Base-by-base conservation (phyloP, 2,888 invertebrate genomes). In the Scelioninae gen. 1 region DNA sequence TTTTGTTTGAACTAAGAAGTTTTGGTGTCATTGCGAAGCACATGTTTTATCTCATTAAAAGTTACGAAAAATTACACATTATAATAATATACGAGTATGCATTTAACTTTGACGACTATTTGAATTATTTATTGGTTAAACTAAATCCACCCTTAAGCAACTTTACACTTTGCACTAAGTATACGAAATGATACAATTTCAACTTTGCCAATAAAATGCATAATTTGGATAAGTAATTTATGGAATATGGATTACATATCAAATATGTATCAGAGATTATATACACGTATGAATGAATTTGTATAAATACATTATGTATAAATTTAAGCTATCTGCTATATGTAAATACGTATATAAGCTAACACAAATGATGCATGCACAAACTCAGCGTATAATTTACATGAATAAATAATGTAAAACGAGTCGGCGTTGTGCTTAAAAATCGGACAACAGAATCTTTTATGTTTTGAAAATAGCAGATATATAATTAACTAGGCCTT, bases 281-380 rank as follows among this genome's bases (percentile, higher is more conserved):
- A 31, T 47, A 32, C 51, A 45, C 49, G 15, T 38, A 38, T 38
- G 29, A 65, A 65, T 51, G 65, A 49, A 51, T 51, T 49, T 65
- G 34, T 60, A 60, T 43, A 60, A 60, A 60, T 60, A 43, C 43
- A 40, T 60, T 43, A 29, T 60, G 60, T 43, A 60, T 43, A 60
- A 40, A 60, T 60, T 43, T 40, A 53, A 32, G 29, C 13, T 32
- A 53, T 53, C 53, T 32, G 32, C 29, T 53, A n/a, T 13, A 53
- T 53, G 32, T 31, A 53, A 11, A 49, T 49, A 49, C 49, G 23
- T 49, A 23, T 49, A 49, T 49, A 49, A 23, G 49, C 49, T 10
- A 49, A 49, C 23, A 49, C 23, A 49, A 49, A 49, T 49, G 49
- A 53, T 16, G 53, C 31, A 53, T 53, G 29, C 29, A 53, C 32